Percentiles rank a stretch among this genome's conserved stretches.
Evolutionary conservation across 2,113 vertebrate species (phyloP).

Genomic region (Myotis yumanensis): DNA sequence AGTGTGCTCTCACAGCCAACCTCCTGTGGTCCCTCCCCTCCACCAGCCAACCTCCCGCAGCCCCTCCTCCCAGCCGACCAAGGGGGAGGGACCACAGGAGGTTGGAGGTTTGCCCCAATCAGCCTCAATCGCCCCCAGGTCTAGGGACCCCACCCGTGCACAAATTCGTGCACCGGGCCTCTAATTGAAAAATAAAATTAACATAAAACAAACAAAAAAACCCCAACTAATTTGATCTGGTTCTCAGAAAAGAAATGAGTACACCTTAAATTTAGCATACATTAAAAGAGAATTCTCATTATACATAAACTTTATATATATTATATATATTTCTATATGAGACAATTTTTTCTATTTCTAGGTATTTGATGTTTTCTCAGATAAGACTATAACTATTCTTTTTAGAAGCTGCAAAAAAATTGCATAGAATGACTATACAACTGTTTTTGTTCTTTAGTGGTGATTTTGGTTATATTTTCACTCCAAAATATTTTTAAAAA

Average conservation of each 20-base stretch:
- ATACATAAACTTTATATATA: background rate
- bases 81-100: too few relatives aligned
- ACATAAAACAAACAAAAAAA: background rate
- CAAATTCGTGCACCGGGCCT: too few relatives aligned
- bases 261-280: background rate
- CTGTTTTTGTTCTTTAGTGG: background rate
- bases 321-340: background rate
- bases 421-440: background rate
- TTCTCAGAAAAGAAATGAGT: background rate
- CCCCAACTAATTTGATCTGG: background rate
- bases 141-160: too few relatives aligned
- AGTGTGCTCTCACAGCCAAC: too few relatives aligned
- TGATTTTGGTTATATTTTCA: constrained; percentile 16
- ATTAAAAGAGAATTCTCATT: background rate
- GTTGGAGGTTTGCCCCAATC: too few relatives aligned
- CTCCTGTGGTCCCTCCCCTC: too few relatives aligned
- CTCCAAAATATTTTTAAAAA: background rate
- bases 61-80: too few relatives aligned
- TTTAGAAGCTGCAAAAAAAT: background rate
- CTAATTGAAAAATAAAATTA: background rate
- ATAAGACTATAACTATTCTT: background rate
- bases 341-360: background rate
- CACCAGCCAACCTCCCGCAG: too few relatives aligned
- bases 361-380: background rate
- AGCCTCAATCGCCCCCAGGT: too few relatives aligned